Percentiles rank a stretch among this genome's conserved stretches.
Conservation (phyloP, 64 coral and sea anemone genomes). For the Trachythela sp. region DNA sequence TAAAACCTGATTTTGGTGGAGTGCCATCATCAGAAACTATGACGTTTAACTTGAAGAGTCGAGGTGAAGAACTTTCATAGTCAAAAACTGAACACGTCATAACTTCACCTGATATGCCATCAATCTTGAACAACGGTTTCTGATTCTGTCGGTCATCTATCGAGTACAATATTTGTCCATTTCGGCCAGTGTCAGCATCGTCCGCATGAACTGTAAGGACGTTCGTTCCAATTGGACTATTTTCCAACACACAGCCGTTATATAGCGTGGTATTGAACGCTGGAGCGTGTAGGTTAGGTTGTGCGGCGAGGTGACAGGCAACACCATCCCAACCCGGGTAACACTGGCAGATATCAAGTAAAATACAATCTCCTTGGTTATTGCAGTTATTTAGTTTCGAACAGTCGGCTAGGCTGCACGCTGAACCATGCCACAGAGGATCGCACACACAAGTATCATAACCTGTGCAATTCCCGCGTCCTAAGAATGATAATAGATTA, state of each 20-base stretch:
- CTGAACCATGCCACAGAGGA: slow-evolving; percentile 50
- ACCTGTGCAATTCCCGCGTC: slow-evolving; percentile 51
- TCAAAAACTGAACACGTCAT: slow-evolving; percentile 34
- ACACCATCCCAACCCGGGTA: slow-evolving; percentile 59
- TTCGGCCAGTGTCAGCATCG: slow-evolving; percentile 58
- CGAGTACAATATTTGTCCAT: slow-evolving; percentile 51
- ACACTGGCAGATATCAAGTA: slow-evolving; percentile 53
- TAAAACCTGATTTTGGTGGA: slow-evolving; percentile 35
- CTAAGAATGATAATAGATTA: slow-evolving; percentile 13
- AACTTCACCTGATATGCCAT: slow-evolving; percentile 45
- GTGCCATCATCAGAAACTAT: slow-evolving; percentile 55
- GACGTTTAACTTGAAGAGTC: slow-evolving; percentile 33
- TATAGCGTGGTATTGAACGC: slow-evolving; percentile 42
- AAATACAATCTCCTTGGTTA: slow-evolving; percentile 58
- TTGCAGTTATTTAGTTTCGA: slow-evolving; percentile 59
- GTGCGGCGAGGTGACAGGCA: slow-evolving; percentile 32
- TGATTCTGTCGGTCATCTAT: not conserved
- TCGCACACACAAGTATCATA: slow-evolving; percentile 55
- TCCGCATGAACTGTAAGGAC: slow-evolving; percentile 54
- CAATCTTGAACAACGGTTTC: slow-evolving; percentile 32
- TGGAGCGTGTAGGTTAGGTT: slow-evolving; percentile 51
- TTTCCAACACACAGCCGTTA: slow-evolving; percentile 54
- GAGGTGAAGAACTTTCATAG: slow-evolving; percentile 31
- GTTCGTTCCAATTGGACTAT: slow-evolving; percentile 33
- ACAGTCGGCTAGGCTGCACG: slow-evolving; percentile 56